phyloP scores from a whole-genome alignment of 1,140 invertebrate genomes.

The Lepeophtheirus salmonis region DNA sequence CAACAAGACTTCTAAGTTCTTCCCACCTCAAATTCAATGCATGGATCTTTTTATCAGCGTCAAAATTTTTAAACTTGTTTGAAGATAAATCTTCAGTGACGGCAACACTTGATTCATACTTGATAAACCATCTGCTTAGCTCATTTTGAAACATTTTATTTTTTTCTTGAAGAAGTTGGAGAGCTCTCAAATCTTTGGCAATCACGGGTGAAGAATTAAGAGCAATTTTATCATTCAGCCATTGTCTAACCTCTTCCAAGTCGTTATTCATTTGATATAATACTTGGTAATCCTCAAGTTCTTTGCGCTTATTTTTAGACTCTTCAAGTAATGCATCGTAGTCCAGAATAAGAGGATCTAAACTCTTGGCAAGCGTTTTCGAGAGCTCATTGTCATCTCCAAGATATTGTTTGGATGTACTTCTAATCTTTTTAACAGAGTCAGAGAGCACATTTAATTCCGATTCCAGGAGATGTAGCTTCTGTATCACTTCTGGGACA shows the following conservation, averaged over 20 bases:
- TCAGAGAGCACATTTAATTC: constrained; percentile 64
- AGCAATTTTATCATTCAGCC: constrained; percentile 75
- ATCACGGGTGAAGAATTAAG: constrained; percentile 74
- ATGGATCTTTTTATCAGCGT: constrained; percentile 43
- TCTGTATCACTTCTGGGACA: constrained; percentile 80
- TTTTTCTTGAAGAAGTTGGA: constrained; percentile 74
- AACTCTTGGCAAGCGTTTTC: constrained; percentile 41
- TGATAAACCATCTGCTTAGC: constrained; percentile 58
- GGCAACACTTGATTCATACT: constrained; percentile 53
- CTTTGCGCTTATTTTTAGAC: neutral
- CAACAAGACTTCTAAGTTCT: constrained; percentile 57
- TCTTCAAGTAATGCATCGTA: neutral
- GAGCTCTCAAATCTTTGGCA: constrained; percentile 75
- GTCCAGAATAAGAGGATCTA: constrained; percentile 45
- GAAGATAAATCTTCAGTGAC: constrained; percentile 50
- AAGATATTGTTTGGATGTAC: constrained; percentile 32
- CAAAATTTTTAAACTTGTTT: constrained; percentile 52
- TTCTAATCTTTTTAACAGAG: constrained; percentile 50
- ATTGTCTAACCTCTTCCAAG: constrained; percentile 77
- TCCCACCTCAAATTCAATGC: constrained; percentile 66
- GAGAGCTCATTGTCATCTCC: constrained; percentile 38
- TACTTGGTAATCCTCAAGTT: neutral
- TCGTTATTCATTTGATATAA: constrained; percentile 59
- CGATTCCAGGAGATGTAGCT: constrained; percentile 72
- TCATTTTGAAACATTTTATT: constrained; percentile 82